Conservation (phyloP, 2,888 invertebrate genomes). For the Drosophila stalkeri region DNA sequence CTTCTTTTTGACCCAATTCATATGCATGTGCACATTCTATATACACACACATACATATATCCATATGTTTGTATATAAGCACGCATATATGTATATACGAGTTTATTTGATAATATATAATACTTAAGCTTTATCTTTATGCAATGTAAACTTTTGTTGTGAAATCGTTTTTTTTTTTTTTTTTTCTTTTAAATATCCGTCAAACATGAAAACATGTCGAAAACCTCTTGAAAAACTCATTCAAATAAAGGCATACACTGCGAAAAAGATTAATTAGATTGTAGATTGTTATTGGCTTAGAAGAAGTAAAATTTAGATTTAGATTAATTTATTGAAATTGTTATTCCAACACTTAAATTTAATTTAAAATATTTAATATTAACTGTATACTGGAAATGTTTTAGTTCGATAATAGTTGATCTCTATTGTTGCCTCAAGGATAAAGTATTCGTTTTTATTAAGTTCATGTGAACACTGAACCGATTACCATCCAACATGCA, state of each 20-base stretch:
- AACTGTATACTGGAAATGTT: not conserved
- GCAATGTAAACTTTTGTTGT: slow-evolving; percentile 34
- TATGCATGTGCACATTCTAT: slow-evolving; percentile 6
- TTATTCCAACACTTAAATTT: not conserved
- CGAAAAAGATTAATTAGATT: not conserved
- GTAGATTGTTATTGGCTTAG: not conserved
- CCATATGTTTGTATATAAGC: not conserved
- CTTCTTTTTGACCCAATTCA: slow-evolving; percentile 48
- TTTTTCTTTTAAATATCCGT: not conserved
- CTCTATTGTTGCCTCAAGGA: slow-evolving; percentile 1
- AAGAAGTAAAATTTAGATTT: not conserved
- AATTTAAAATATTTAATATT: not conserved
- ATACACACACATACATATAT: not conserved
- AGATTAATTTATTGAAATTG: not conserved
- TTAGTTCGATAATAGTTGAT: not conserved
- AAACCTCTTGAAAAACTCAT: not conserved
- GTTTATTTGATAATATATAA: slow-evolving; percentile 39
- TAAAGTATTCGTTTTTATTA: slow-evolving; percentile 15
- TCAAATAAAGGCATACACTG: not conserved
- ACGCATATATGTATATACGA: too few relatives aligned
- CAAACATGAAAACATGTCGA: not conserved
- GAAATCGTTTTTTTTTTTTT: slow-evolving; percentile 5
- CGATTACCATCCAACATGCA: not conserved
- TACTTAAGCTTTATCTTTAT: slow-evolving; percentile 22
- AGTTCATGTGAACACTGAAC: not conserved